A percentile compares a stretch with the other conserved stretches of the same genome.
Evolutionary conservation across 2,888 invertebrate genomes (phyloP).

Genomic region (Pyrrhia umbra): DNA sequence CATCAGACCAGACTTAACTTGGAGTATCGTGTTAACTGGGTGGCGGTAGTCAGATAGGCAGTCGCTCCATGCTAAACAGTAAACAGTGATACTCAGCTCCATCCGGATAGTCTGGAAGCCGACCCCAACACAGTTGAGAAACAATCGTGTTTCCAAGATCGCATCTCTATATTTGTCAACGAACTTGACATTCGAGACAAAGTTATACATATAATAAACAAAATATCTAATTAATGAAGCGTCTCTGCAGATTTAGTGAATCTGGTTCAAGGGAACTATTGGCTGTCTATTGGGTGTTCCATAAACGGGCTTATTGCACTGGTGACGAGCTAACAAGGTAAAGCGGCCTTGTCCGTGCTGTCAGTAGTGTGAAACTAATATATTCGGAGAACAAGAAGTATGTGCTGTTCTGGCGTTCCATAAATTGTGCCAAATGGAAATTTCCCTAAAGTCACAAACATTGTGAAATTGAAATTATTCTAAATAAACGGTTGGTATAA

Average conservation of each 20-base stretch:
- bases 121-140: too few relatives aligned
- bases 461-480: too few relatives aligned
- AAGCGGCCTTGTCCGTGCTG: background rate
- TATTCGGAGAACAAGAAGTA: background rate
- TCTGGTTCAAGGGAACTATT: slow-evolving; percentile 28
- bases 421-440: background rate
- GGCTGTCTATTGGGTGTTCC: too few relatives aligned
- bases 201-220: too few relatives aligned
- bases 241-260: background rate
- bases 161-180: background rate
- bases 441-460: too few relatives aligned
- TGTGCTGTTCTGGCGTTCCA: background rate
- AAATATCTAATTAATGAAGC: background rate
- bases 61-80: too few relatives aligned
- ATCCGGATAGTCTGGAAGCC: too few relatives aligned
- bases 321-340: slow-evolving; percentile 1
- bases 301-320: background rate
- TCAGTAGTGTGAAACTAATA: background rate
- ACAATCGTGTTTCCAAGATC: background rate
- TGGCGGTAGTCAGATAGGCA: too few relatives aligned
- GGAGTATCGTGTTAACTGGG: too few relatives aligned
- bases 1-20: too few relatives aligned
- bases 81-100: too few relatives aligned
- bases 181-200: slow-evolving; percentile 14
- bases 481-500: too few relatives aligned